phyloP scores from a whole-genome alignment of 2,888 invertebrate genomes.

The Magallana nippona region DNA sequence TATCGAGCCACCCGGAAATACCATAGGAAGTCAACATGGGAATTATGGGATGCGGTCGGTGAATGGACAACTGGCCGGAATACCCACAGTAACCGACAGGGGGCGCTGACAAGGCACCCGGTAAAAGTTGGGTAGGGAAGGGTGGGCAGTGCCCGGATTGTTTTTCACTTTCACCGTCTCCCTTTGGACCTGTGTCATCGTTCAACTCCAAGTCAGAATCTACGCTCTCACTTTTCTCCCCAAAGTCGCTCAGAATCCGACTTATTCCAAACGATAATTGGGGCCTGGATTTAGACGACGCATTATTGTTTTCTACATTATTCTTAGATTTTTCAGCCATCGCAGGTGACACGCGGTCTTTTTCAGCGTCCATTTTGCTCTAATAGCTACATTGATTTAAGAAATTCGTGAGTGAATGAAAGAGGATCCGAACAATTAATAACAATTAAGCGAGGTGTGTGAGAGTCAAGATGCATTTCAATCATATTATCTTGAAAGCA shows the following conservation, averaged over 20 bases:
- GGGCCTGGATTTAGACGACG: conserved; percentile 44
- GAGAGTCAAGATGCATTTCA: conserved; percentile 27
- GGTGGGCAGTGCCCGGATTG: background rate
- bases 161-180: background rate
- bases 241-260: conserved; percentile 63
- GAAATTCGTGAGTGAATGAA: conserved; percentile 27
- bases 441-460: conserved; percentile 27
- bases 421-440: conserved; percentile 20
- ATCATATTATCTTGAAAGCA: conserved; percentile 35
- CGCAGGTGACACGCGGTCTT: background rate
- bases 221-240: conserved; percentile 19
- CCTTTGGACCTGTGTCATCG: background rate
- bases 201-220: conserved; percentile 35
- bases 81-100: conserved; percentile 47
- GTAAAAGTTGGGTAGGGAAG: conserved; percentile 23
- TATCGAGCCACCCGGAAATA: conserved; percentile 75
- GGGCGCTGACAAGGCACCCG: conserved; percentile 38
- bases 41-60: conserved; percentile 67
- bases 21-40: conserved; percentile 65
- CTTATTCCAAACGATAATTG: conserved; percentile 72
- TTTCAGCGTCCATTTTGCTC: conserved; percentile 30
- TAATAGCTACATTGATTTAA: conserved; percentile 24
- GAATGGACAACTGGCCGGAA: conserved; percentile 67
- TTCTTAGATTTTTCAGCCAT: conserved; percentile 36
- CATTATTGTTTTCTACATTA: background rate